A percentile compares a stretch with the other conserved stretches of the same genome.
These are phyloP conservation scores for Cephalotes varians DNA, from an alignment of 2,888 invertebrate genomes.

Conservation along the genomic window DNA sequence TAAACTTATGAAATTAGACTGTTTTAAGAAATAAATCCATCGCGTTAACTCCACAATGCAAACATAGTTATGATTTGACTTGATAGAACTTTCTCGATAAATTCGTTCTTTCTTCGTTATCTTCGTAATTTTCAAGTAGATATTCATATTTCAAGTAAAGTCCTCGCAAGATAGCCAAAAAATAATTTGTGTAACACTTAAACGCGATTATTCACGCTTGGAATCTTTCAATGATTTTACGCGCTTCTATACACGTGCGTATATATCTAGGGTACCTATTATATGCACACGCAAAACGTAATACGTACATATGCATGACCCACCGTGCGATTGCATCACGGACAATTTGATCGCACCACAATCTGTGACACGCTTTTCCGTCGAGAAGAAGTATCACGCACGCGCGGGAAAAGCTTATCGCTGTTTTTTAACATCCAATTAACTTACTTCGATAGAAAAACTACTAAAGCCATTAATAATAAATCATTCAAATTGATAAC, in stretches of 20 bases:
- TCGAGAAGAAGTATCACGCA: slow-evolving; percentile 47
- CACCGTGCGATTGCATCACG: slow-evolving; percentile 70
- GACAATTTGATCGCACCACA: slow-evolving; percentile 69
- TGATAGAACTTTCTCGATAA: neutral
- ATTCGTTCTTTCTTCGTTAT: neutral
- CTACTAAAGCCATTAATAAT: neutral
- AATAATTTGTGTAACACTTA: slow-evolving; percentile 44
- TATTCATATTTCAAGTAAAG: slow-evolving; percentile 1
- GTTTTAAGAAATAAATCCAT: neutral
- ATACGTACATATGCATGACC: slow-evolving; percentile 62
- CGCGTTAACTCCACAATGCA: neutral
- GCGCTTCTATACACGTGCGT: slow-evolving; percentile 27
- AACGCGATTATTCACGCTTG: slow-evolving; percentile 62
- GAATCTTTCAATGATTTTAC: slow-evolving; percentile 49
- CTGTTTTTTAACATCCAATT: slow-evolving; percentile 21
- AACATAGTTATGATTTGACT: neutral
- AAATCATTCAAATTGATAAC: slow-evolving; percentile 3
- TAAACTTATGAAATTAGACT: neutral
- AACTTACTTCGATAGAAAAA: neutral
- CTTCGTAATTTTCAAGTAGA: neutral
- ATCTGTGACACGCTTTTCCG: slow-evolving; percentile 64
- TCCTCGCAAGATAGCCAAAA: neutral
- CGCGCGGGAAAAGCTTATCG: slow-evolving; percentile 1
- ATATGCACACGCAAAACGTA: slow-evolving; percentile 52
- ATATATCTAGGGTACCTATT: slow-evolving; percentile 68